Evolutionary conservation across 2,888 invertebrate genomes (phyloP).

Genomic region (Cantharis rustica): DNA sequence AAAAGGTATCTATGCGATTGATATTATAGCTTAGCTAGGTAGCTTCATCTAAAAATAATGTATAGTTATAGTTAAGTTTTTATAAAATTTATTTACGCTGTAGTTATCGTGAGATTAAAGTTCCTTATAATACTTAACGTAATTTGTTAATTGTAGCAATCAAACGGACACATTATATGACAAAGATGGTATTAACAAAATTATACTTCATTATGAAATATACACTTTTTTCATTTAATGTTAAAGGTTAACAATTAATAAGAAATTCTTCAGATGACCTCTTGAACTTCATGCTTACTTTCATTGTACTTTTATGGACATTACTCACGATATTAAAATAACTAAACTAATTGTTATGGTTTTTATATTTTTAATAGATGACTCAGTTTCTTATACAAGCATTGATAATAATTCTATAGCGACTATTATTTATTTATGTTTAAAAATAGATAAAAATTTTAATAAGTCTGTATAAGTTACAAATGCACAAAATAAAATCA

Average conservation of each 20-base stretch:
- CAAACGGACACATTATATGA: not conserved
- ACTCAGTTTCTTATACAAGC: not conserved
- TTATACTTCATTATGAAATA: not conserved
- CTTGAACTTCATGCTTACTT: not conserved
- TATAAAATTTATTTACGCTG: not conserved
- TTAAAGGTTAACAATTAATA: not conserved
- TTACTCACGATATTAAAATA: not conserved
- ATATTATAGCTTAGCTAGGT: not conserved
- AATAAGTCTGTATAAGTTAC: not conserved
- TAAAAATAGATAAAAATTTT: not conserved
- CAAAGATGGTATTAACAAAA: not conserved
- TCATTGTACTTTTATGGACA: slow-evolving; percentile 1
- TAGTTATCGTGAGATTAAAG: not conserved
- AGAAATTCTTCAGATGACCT: not conserved
- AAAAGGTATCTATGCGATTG: not conserved
- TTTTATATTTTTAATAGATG: not conserved
- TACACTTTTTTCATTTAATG: not conserved
- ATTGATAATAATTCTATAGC: not conserved
- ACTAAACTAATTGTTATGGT: not conserved
- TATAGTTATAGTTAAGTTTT: not conserved
- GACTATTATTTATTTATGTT: not conserved
- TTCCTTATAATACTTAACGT: not conserved
- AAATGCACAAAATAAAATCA: not conserved
- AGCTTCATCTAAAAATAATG: not conserved
- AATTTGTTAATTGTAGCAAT: not conserved